Conservation (phyloP, 2,113 vertebrate species). For the Gobio gobio region DNA sequence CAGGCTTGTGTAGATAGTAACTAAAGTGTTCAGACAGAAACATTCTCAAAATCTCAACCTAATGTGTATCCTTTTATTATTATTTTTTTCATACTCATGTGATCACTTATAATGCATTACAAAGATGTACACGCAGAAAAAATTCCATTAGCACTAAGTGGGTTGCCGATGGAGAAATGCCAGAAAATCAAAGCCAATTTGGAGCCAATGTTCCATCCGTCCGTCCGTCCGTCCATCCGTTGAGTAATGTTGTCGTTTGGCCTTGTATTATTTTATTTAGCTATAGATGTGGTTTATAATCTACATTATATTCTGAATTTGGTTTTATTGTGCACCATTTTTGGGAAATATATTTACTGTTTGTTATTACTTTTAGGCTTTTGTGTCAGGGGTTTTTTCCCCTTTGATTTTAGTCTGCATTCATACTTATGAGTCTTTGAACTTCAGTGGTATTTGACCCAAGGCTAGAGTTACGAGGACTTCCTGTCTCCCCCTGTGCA, state of each 20-base stretch:
- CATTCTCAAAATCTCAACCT: neutral
- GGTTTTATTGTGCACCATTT: neutral
- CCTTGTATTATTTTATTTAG: neutral
- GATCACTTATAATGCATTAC: neutral
- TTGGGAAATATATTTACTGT: neutral
- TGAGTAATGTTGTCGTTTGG: neutral
- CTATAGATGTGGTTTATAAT: neutral
- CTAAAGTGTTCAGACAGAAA: neutral
- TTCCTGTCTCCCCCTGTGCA: conserved; percentile 62
- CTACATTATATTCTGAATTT: neutral
- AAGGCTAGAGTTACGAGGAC: conserved; percentile 68
- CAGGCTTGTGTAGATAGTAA: too few relatives aligned
- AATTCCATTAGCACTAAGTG: neutral
- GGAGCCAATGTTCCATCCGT: neutral
- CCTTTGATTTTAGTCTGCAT: neutral
- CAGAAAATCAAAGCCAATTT: neutral
- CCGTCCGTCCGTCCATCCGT: too few relatives aligned
- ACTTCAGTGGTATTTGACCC: conserved; percentile 73
- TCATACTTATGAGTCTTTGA: conserved; percentile 27
- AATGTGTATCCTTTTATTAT: neutral
- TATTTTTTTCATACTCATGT: neutral
- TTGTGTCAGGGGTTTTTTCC: neutral
- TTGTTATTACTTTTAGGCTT: neutral
- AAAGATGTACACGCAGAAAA: neutral
- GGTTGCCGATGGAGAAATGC: neutral